Evolutionary conservation across 2,888 invertebrate species (phyloP).

Genomic region (Erpobdella octoculata): DNA sequence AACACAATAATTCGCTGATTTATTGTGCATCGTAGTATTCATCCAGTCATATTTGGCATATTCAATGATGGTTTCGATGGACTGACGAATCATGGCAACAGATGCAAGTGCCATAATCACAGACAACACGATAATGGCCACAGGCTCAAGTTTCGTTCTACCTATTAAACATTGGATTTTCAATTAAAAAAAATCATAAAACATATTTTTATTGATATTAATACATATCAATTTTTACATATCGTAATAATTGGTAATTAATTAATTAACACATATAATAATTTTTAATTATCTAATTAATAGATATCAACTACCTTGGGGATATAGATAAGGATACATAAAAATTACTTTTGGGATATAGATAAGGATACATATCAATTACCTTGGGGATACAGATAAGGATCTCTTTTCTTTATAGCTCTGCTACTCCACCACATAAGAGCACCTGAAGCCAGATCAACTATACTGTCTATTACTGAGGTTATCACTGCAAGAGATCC

Average conservation of each 20-base stretch:
- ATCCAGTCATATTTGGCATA: constrained; percentile 34
- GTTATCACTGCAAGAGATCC: constrained; percentile 55
- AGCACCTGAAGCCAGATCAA: constrained; percentile 53
- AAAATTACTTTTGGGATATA: neutral
- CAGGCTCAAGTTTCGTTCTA: constrained; percentile 49
- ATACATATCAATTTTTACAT: too few species aligned
- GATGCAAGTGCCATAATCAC: constrained; percentile 51
- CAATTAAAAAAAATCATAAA: neutral
- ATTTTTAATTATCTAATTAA: too few species aligned
- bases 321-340: neutral
- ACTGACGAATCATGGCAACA: constrained; percentile 48
- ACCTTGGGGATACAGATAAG: constrained; percentile 34
- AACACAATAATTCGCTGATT: constrained; percentile 24
- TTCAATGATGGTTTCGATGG: constrained; percentile 46
- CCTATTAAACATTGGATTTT: constrained; percentile 29
- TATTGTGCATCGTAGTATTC: constrained; percentile 13
- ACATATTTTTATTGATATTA: too few species aligned
- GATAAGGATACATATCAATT: neutral
- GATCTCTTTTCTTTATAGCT: constrained; percentile 46
- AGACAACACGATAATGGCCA: constrained; percentile 48
- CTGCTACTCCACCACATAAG: constrained; percentile 52
- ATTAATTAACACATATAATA: too few species aligned
- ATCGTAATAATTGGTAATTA: too few species aligned
- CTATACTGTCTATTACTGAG: constrained; percentile 54
- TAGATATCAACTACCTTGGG: neutral